These are phyloP conservation scores for Leucoraja ocellata DNA, from an alignment of 2,797 vertebrate species.

Conservation along the genomic window DNA sequence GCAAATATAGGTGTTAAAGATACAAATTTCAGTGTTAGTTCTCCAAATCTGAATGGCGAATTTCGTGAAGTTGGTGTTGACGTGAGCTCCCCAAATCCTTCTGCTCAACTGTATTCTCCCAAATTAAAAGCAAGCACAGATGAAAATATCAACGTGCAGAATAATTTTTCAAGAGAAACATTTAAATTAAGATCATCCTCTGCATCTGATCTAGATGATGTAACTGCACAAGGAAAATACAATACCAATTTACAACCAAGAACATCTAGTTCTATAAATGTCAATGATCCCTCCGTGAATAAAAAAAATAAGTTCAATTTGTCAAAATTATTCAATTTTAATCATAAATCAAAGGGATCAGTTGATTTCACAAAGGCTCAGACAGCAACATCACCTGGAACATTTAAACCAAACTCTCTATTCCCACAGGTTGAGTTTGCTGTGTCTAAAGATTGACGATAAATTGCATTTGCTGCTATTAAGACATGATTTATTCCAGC, in stretches of 20 bases:
- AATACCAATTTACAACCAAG: neutral
- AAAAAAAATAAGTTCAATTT: slow-evolving; percentile 30
- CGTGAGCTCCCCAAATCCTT: neutral
- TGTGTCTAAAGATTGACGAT: neutral
- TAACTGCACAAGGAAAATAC: neutral
- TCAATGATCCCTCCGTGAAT: neutral
- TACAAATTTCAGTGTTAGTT: neutral
- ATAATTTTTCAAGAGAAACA: slow-evolving; percentile 11
- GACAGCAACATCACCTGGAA: neutral
- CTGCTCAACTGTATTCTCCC: neutral
- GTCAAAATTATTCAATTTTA: neutral
- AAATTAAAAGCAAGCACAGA: neutral
- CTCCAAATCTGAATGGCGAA: neutral
- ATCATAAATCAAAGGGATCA: slow-evolving; percentile 21
- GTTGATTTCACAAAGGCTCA: slow-evolving; percentile 22
- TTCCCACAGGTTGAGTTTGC: slow-evolving; percentile 24
- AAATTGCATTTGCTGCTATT: neutral
- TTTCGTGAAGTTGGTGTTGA: slow-evolving; percentile 26
- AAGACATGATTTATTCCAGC: neutral
- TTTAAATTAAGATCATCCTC: slow-evolving; percentile 29
- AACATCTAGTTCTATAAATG: slow-evolving; percentile 11
- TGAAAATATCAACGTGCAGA: neutral
- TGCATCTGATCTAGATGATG: slow-evolving; percentile 25
- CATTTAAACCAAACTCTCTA: neutral
- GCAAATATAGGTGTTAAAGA: neutral